Conservation (phyloP, 2,113 vertebrate genomes). For the Cyprinodon brontotheroides region DNA sequence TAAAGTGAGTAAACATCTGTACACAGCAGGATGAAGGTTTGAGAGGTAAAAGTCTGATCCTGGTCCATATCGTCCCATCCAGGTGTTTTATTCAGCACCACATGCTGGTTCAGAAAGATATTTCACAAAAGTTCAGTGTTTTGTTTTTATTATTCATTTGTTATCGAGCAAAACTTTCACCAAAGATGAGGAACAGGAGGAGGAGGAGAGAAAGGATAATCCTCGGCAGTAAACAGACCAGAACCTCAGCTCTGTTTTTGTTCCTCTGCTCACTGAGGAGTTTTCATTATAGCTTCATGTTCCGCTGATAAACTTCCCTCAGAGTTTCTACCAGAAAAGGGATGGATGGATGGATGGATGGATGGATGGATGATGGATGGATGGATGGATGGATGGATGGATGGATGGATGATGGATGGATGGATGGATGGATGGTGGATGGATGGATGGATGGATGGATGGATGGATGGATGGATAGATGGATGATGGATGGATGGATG, state of each 20-base stretch:
- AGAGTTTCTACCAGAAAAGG: neutral
- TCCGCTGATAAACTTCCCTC: conserved; percentile 34
- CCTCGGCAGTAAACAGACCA: neutral
- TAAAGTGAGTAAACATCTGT: too few species aligned
- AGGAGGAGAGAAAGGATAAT: conserved; percentile 3
- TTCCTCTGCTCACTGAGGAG: conserved; percentile 10
- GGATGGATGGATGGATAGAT: too few species aligned
- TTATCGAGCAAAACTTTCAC: neutral
- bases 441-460: too few species aligned
- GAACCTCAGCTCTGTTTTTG: conserved; percentile 4
- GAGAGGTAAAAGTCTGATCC: too few species aligned
- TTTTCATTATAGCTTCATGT: conserved; percentile 10
- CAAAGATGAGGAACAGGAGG: neutral
- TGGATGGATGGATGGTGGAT: too few species aligned
- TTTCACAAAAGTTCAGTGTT: neutral
- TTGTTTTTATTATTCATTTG: conserved; percentile 14
- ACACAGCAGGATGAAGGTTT: too few species aligned
- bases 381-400: too few species aligned
- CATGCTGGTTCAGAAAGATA: neutral
- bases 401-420: too few species aligned
- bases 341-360: too few species aligned
- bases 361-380: too few species aligned
- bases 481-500: too few species aligned
- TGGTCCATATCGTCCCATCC: neutral
- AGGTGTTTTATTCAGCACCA: neutral